These are phyloP conservation scores for Notospermus geniculatus DNA, from an alignment of 1,140 invertebrate species.

Conservation along the genomic window DNA sequence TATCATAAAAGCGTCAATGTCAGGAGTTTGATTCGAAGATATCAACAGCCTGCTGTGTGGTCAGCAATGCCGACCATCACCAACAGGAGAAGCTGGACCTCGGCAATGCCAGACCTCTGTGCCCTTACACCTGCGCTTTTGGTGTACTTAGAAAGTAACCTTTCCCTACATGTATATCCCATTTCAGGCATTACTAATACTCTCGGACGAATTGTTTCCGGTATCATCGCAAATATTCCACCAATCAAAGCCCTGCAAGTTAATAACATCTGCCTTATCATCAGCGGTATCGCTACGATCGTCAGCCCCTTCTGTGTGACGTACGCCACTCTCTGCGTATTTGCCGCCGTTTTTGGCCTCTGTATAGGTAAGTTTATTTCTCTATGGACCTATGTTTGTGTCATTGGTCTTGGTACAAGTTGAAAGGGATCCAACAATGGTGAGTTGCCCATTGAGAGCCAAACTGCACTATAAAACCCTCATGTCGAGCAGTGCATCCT, in stretches of 20 bases:
- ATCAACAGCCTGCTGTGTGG: too few relatives aligned
- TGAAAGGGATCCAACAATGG: not conserved
- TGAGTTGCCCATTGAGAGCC: not conserved
- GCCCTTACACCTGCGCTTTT: too few relatives aligned
- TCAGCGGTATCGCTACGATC: constrained; percentile 83
- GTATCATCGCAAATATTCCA: constrained; percentile 58
- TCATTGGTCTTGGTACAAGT: constrained; percentile 18
- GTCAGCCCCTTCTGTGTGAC: constrained; percentile 78
- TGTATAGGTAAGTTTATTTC: constrained; percentile 96
- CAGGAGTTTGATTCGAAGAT: too few relatives aligned
- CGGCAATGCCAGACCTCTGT: too few relatives aligned
- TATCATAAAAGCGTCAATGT: too few relatives aligned
- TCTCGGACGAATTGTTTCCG: constrained; percentile 60
- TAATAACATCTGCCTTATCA: constrained; percentile 89
- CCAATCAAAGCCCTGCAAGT: constrained; percentile 83
- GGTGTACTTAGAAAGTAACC: too few relatives aligned
- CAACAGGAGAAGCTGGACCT: too few relatives aligned
- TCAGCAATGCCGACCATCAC: too few relatives aligned
- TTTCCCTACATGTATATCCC: too few relatives aligned
- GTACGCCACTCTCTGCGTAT: constrained; percentile 74
- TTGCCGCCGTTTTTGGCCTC: constrained; percentile 90
- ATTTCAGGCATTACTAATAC: constrained; percentile 58
- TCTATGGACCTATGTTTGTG: too few relatives aligned
- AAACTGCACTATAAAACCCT: too few relatives aligned
- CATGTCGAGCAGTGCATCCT: too few relatives aligned